Conservation (phyloP, 2,113 vertebrate species). For the Tylochromis polylepis region DNA sequence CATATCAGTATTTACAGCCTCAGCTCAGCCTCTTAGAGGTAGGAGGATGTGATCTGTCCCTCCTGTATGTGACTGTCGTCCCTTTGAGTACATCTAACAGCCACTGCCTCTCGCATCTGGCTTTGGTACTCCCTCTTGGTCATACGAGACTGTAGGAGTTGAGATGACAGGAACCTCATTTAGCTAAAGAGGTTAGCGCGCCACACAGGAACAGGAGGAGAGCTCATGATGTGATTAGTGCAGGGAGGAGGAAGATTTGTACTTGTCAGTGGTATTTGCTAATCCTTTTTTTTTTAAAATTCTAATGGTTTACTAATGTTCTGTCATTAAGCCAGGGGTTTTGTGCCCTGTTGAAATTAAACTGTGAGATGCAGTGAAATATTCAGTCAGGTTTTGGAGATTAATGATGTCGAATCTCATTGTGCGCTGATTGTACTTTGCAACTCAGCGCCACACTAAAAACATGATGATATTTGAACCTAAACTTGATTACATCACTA, state of each 20-base stretch:
- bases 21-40: constrained; percentile 15
- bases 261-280: background rate
- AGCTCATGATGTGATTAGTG: constrained; percentile 44
- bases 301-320: background rate
- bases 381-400: background rate
- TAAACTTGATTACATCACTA: background rate
- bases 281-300: background rate
- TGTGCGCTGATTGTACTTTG: background rate
- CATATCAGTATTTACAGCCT: background rate
- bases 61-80: constrained; percentile 7
- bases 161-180: constrained; percentile 37
- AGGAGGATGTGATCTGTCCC: background rate
- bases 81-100: constrained; percentile 4
- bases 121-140: background rate
- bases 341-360: background rate
- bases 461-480: background rate
- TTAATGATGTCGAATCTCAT: background rate
- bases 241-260: background rate
- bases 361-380: background rate
- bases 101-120: background rate
- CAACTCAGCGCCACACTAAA: background rate
- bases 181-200: constrained; percentile 59
- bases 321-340: background rate
- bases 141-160: constrained; percentile 20
- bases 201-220: constrained; percentile 28